Evolutionary conservation across 2,888 invertebrate species (phyloP), one percentile per base, ranked within the genome.

Genomic region (Emmelina monodactyla): DNA sequence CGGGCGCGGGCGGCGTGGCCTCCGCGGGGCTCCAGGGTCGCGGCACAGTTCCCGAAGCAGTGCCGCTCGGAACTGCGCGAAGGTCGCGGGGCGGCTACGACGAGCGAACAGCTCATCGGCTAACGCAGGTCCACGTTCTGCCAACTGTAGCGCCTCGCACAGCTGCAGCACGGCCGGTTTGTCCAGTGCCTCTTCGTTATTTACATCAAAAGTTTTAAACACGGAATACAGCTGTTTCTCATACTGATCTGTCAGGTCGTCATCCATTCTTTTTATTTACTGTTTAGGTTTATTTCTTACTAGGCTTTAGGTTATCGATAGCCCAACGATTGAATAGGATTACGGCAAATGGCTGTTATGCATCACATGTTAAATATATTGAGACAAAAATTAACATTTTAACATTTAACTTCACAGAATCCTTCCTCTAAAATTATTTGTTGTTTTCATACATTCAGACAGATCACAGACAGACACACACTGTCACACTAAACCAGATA

Each of bases 151-250:
- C 44, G 90, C 85, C 53, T 87, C 85, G 62, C 92, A 92, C 32
- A 92, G 79, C 41, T 84, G 83, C 34, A 82, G 69, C 46, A 91
- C 80, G 30, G 89, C 87, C 31, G 83, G 78, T 50, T 81, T 82
- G 56, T 88, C 86, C 45, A 92, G 65, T 51, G 86, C 83, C 47
- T 88, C 88, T 54, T 83, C 81, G 53, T 85, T 85, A 57, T 86
- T 84, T 45, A 82, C 80, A 67, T 91, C 88, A 71, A 90, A 90
- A 57, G 88, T 89, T 62, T 89, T 86, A 59, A 91, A 92, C 58
- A 91, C 89, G 51, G 87, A 85, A 51, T 88, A 85, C 53, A 92
- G 82, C 78, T 91, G 91, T 69, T 88, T 86, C 65, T 92, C 92
- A 60, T 92, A 91, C 30, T 88, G 91, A 76, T 90, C 89, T 63